Percentiles rank a stretch among this genome's conserved stretches.
Evolutionary conservation across 2,113 vertebrate genomes (phyloP).

Genomic region (Perca flavescens): DNA sequence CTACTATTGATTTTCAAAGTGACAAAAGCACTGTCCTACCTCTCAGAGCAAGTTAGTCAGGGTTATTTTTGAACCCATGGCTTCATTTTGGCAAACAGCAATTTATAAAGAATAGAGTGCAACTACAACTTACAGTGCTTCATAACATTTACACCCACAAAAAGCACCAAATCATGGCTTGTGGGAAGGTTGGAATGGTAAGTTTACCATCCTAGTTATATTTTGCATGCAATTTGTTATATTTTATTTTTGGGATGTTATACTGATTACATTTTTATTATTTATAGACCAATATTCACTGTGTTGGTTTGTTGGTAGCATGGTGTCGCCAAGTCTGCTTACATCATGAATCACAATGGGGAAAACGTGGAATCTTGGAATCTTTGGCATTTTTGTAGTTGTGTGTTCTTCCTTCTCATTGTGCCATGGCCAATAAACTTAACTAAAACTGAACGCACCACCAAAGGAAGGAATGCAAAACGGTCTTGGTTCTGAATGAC

Average conservation of each 20-base stretch:
- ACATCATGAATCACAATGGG: background rate
- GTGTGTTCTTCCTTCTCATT: no score
- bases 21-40: background rate
- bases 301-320: background rate
- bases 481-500: background rate
- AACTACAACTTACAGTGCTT: background rate
- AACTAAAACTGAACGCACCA: background rate
- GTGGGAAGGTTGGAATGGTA: background rate
- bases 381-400: no score
- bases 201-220: background rate
- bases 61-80: background rate
- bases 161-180: background rate
- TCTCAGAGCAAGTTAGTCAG: background rate
- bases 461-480: background rate
- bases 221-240: background rate
- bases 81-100: background rate
- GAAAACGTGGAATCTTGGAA: background rate
- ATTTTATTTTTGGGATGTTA: background rate
- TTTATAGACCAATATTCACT: background rate
- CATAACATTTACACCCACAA: background rate
- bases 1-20: background rate
- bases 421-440: no score
- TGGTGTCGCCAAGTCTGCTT: background rate
- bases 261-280: background rate
- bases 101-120: background rate